Base-by-base conservation (phyloP, 2,113 vertebrate genomes). In the Elephantulus edwardii region DNA sequence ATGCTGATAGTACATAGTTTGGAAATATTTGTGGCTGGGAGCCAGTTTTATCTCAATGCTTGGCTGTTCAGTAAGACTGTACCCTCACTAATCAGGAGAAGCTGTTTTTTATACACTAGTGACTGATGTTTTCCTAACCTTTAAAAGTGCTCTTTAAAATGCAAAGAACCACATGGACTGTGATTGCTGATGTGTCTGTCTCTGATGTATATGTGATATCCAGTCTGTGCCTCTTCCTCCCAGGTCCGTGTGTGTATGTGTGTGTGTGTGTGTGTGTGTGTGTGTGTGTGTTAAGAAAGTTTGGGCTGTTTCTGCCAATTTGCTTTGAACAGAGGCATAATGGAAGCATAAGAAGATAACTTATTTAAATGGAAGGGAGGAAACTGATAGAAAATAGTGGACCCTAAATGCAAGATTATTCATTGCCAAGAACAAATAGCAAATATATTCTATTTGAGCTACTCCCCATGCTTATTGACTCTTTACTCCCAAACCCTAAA, bases 371-470 rank as follows among this genome's bases (percentile, higher is more conserved):
- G 46, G 72, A 89, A 89, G 56, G 46, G 76, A 71, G 38, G 20
- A 88, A 95, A 91, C 71, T 58, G 58, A 83, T 94, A 92, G 24
- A 89, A 92, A 88, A 94, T 74, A 84, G 84, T 72, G 72, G 91
- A 92, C 89, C 78, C 87, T 71, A 83, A 89, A 70, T 93, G n/a
- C 66, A 81, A 42, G 26, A 50, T 83, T 79, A 86, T 86, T 89
- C 58, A 71, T 70, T 91, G 60, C 86, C 88, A 92, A 76, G 92
- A 86, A 24, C 78, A 91, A 76, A 70, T 24, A 83, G 40, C 68
- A 71, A 85, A 74, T 93, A 54, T 89, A 60, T 85, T 79, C 42
- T 70, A 54, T 82, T 64, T 89, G 79, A 91, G 83, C 70, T 76
- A n/a, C 35, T 91, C 48, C 56, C 54, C 44, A 6, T 60, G 44